Evolutionary conservation across 2,797 vertebrate genomes (phyloP).

Genomic region (Aselliscus stoliczkanus): DNA sequence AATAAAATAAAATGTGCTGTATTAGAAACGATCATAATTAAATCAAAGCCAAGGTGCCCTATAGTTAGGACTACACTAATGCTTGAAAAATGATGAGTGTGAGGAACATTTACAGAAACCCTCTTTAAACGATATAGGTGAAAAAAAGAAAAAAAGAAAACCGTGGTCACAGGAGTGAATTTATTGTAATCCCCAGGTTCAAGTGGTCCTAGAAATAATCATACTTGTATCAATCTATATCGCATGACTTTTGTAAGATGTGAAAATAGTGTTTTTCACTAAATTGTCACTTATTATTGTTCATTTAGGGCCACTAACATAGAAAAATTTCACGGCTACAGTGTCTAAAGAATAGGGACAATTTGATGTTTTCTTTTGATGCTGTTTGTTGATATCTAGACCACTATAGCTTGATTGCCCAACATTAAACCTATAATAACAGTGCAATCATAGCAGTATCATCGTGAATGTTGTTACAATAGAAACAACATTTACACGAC

Average conservation of each 20-base stretch:
- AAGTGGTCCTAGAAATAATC: conserved; percentile 86
- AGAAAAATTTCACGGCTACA: conserved; percentile 87
- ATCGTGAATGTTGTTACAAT: conserved; percentile 91
- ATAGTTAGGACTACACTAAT: conserved; percentile 67
- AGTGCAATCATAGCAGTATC: conserved; percentile 99
- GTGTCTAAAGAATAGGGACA: conserved; percentile 94
- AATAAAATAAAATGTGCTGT: conserved; percentile 62
- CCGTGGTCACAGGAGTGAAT: conserved; percentile 76
- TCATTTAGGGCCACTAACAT: conserved; percentile 88
- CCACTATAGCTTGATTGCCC: conserved; percentile 99
- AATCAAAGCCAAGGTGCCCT: conserved; percentile 67
- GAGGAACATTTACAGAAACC: conserved; percentile 77
- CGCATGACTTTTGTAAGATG: conserved; percentile 86
- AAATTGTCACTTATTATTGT: conserved; percentile 92
- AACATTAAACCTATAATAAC: conserved; percentile 99
- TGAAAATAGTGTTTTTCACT: conserved; percentile 88
- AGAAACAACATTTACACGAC: conserved; percentile 91
- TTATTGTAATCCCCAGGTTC: conserved; percentile 84
- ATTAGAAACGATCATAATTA: conserved; percentile 75
- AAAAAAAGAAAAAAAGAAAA: conserved; percentile 75
- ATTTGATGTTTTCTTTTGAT: conserved; percentile 96
- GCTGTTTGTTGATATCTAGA: conserved; percentile 99
- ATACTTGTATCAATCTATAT: conserved; percentile 88
- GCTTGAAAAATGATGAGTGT: conserved; percentile 70
- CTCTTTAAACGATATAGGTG: conserved; percentile 72